Evolutionary conservation across 2,888 invertebrate species (phyloP), one percentile per base, ranked within the genome.

Genomic region (Idaea dimidiata): DNA sequence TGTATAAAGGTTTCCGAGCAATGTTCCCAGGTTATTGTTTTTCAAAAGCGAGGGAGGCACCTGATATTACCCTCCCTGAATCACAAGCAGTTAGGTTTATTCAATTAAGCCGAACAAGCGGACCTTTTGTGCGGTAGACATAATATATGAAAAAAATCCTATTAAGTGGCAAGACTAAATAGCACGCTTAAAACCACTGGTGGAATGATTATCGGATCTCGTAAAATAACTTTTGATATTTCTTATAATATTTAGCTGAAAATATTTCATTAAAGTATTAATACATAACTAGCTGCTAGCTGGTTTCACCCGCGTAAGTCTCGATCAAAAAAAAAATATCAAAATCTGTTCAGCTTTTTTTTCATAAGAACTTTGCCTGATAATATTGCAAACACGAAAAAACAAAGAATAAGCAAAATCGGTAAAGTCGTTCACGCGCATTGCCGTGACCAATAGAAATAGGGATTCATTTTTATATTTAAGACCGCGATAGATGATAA

Each of bases 11-110:
- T 85, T 86, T 81, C 87, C 81, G 80, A 79, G 83, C 85, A 81
- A 86, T 89, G 86, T 86, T 87, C 86, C 82, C 77, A 75, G 85
- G 86, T 89, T 92, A 92, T 92, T 91, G 91, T 91, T 92, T 90
- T 89, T 88, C 88, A 84, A 89, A 88, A 87, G 86, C 85, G 85
- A 74, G 75, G 75, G 80, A 79, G 81, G 78, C 82, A 82, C 82
- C 82, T 84, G 85, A 83, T 88, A 88, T 91, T 89, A 83, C 87
- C 82, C 84, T 83, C 74, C 75, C 77, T 78, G 84, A 86, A 84
- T 87, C 84, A 79, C 81, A 84, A 88, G 81, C 81, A 84, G 84
- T 80, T 82, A 82, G 82, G 80, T 82, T 88, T 85, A 87, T 89
- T 86, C 82, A 86, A 88, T 89, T 88, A 87, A 79, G 77, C 75